Evolutionary conservation across 1,140 invertebrate genomes (phyloP).

Genomic region (Chrysopa pallens): DNA sequence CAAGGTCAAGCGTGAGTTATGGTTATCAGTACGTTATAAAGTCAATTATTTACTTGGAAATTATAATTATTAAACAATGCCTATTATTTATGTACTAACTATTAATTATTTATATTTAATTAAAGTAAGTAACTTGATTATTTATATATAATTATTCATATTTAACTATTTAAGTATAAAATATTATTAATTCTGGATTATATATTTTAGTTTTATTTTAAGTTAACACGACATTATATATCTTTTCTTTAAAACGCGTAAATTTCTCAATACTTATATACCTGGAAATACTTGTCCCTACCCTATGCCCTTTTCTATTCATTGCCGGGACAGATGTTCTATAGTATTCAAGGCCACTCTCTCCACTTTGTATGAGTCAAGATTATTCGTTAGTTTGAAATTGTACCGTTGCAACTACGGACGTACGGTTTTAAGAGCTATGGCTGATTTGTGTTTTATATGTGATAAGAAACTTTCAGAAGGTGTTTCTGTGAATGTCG

Average conservation of each 20-base stretch:
- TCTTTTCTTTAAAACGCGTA: slow-evolving; percentile 2
- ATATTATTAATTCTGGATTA: too few species aligned
- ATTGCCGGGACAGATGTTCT: slow-evolving; percentile 13
- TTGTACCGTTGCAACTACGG: slow-evolving; percentile 11
- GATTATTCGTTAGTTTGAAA: slow-evolving; percentile 12
- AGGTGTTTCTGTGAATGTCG: slow-evolving; percentile 16
- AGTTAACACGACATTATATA: slow-evolving; percentile 10
- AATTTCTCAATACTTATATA: slow-evolving; percentile 12
- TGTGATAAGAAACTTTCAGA: slow-evolving; percentile 16
- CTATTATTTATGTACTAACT: too few species aligned
- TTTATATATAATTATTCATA: too few species aligned
- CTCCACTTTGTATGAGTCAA: slow-evolving; percentile 12
- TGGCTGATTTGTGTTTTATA: slow-evolving; percentile 18
- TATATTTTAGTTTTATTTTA: slow-evolving; percentile 6
- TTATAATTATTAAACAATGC: too few species aligned
- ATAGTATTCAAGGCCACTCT: slow-evolving; percentile 13
- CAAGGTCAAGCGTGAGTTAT: too few species aligned
- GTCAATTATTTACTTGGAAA: too few species aligned
- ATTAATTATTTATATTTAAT: too few species aligned
- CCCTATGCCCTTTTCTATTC: slow-evolving; percentile 12
- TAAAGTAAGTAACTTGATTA: too few species aligned
- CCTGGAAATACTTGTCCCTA: slow-evolving; percentile 13
- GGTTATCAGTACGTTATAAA: too few species aligned
- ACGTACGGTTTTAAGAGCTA: slow-evolving; percentile 16
- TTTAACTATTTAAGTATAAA: too few species aligned